phyloP scores from a whole-genome alignment of 2,797 vertebrate species.

The Staurois parvus region DNA sequence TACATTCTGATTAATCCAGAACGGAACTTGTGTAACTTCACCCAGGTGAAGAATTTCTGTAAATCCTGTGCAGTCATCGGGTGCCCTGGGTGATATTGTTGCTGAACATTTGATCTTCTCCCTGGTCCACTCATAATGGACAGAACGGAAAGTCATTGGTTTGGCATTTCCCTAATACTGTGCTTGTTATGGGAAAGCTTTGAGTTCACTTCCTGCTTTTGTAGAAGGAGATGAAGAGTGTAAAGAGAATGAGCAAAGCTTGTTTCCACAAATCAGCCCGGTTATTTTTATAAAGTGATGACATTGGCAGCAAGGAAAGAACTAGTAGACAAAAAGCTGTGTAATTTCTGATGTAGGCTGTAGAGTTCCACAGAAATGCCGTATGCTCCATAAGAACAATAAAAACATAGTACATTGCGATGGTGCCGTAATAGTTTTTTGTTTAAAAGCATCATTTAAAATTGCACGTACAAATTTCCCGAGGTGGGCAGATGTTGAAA shows the following conservation, averaged over 20 bases:
- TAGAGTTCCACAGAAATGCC: no score
- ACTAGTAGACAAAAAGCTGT: background rate
- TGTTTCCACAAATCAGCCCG: constrained; percentile 17
- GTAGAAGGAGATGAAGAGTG: constrained; percentile 61
- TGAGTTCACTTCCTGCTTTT: constrained; percentile 74
- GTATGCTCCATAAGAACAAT: no score
- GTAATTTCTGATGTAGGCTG: background rate
- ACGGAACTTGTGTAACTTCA: constrained; percentile 10
- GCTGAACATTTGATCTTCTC: constrained; percentile 70
- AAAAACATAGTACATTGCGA: no score
- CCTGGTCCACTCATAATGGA: constrained; percentile 70
- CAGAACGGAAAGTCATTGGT: constrained; percentile 71
- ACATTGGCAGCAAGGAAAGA: constrained; percentile 60
- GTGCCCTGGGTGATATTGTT: constrained; percentile 55
- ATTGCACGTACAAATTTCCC: no score
- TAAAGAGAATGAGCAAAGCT: constrained; percentile 18
- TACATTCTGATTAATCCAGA: background rate
- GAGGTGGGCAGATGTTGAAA: no score
- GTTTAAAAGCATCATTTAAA: no score
- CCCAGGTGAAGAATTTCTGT: constrained; percentile 14
- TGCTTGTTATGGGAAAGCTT: constrained; percentile 73
- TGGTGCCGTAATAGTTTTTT: no score
- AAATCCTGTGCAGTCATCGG: constrained; percentile 39
- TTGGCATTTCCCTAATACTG: constrained; percentile 73
- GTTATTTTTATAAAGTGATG: constrained; percentile 59